phyloP scores from a whole-genome alignment of 2,113 vertebrate genomes.

The Bubo bubo region DNA sequence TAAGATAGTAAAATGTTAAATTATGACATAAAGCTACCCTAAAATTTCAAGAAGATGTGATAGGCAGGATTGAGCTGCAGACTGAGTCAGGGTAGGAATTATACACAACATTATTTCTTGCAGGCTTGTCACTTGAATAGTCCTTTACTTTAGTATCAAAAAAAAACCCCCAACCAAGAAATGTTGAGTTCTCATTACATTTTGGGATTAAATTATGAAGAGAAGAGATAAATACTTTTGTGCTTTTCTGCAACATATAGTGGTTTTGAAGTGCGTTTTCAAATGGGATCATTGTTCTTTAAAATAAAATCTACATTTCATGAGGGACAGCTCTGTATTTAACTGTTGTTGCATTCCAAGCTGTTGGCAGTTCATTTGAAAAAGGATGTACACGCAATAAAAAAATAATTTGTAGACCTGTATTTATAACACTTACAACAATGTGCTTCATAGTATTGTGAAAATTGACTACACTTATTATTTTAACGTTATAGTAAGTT shows the following conservation, averaged over 20 bases:
- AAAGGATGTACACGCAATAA: not conserved
- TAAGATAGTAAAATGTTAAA: not conserved
- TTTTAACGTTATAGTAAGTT: not conserved
- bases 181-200: not conserved
- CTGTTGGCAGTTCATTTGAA: not conserved
- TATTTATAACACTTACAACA: not conserved
- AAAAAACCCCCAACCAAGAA: not conserved
- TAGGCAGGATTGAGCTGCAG: not conserved
- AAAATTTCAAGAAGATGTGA: not conserved
- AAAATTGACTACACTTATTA: not conserved
- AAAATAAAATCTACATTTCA: not conserved
- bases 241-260: not conserved
- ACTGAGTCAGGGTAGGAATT: not conserved
- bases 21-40: not conserved
- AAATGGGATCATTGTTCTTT: not conserved
- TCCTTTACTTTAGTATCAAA: not conserved
- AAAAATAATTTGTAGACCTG: not conserved
- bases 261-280: not conserved
- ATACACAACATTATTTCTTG: not conserved
- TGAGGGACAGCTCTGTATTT: not conserved
- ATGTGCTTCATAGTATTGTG: not conserved
- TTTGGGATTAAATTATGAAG: not conserved
- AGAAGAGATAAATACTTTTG: not conserved
- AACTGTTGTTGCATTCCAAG: not conserved
- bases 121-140: not conserved